phyloP scores from a whole-genome alignment of 1,140 invertebrate species.

The Nixonia krombeini region DNA sequence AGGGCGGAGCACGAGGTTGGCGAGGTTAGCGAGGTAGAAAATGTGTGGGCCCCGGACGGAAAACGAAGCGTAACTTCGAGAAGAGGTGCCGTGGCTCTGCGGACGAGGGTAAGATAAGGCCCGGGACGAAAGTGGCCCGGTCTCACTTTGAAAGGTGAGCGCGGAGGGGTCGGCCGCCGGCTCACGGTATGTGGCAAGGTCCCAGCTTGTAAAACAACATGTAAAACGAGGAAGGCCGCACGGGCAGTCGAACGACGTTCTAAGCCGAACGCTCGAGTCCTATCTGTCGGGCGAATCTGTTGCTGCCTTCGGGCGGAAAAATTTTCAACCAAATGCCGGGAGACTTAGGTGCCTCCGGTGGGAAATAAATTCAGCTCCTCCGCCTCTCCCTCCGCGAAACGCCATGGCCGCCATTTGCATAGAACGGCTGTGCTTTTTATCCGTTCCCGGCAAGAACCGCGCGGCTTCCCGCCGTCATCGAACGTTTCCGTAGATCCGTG shows the following conservation, averaged over 20 bases:
- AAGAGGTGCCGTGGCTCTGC: background rate
- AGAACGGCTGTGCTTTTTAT: no score
- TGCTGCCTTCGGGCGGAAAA: conserved; percentile 27
- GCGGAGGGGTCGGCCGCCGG: conserved; percentile 50
- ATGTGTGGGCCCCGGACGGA: no score
- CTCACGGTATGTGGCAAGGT: conserved; percentile 57
- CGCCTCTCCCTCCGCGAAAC: background rate
- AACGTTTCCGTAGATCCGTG: no score
- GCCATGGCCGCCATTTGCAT: background rate
- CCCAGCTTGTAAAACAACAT: conserved; percentile 70
- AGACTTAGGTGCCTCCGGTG: conserved; percentile 1
- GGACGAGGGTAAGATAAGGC: conserved; percentile 36
- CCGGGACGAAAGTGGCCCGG: conserved; percentile 42
- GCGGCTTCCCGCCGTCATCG: no score
- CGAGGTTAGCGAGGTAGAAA: no score
- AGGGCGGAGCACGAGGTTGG: no score
- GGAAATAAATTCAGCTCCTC: background rate
- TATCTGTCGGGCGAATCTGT: conserved; percentile 62
- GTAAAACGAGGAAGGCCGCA: conserved; percentile 66
- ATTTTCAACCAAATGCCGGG: conserved; percentile 34
- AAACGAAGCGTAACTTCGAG: no score
- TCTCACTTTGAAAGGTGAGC: conserved; percentile 39
- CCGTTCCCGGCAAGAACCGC: no score
- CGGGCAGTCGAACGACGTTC: conserved; percentile 42
- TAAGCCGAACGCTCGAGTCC: conserved; percentile 22